Evolutionary conservation across 2,113 vertebrate species (phyloP).

Genomic region (Oreochromis tanganicae): DNA sequence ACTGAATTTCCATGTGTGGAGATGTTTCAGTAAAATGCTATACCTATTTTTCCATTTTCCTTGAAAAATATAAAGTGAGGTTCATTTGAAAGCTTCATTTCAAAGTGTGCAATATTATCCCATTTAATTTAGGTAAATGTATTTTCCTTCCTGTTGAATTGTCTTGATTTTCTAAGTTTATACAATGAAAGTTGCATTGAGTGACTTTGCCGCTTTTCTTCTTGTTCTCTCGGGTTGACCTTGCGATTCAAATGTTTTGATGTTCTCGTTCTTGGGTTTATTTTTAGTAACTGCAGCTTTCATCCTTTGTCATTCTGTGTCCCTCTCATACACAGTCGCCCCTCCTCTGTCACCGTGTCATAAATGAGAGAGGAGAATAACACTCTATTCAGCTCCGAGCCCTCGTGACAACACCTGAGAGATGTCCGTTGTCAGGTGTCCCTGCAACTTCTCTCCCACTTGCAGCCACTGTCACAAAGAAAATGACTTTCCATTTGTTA

Average conservation of each 20-base stretch:
- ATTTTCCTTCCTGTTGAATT: neutral
- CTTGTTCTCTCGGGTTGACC: neutral
- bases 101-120: neutral
- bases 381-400: neutral
- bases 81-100: too few relatives aligned
- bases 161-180: neutral
- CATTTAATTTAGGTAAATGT: neutral
- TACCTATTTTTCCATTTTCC: too few relatives aligned
- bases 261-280: neutral
- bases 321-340: neutral
- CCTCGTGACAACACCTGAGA: constrained; percentile 34
- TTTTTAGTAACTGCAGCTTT: constrained; percentile 21
- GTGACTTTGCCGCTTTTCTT: neutral
- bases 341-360: constrained; percentile 13
- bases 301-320: constrained; percentile 10
- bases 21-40: too few relatives aligned
- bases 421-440: constrained; percentile 20
- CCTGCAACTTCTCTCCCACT: constrained; percentile 4
- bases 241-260: neutral
- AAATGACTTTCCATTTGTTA: constrained; percentile 50
- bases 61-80: too few relatives aligned
- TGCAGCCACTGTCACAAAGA: neutral
- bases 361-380: constrained; percentile 20
- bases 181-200: neutral
- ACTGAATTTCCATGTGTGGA: neutral